Evolutionary conservation across 2,113 vertebrate genomes (phyloP), one percentile per base, ranked within the genome.

Genomic region (Telmatochromis sp.): DNA sequence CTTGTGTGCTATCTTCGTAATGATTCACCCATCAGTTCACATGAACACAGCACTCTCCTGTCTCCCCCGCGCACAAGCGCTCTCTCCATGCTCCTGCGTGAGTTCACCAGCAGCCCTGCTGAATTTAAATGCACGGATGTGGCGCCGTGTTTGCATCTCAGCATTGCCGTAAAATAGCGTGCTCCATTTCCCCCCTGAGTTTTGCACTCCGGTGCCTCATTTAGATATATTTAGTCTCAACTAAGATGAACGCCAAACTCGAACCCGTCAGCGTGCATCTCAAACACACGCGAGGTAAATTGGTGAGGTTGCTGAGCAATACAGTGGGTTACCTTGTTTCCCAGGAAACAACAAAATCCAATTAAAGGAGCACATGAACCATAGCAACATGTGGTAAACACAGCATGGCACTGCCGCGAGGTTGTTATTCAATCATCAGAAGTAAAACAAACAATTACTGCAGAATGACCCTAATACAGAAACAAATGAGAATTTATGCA

Each of bases 371-470:
- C 89, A 92, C 84, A 53, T 87, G 90, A 94, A 95, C 93, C 95
- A 88, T 92, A 83, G 92, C 92, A 93, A 95, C 92, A 96, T 92
- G 94, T 94, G 93, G 93, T 90, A 93, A 95, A 94, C 90, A 92
- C 91, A 88, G 89, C 92, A 88, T 89, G 91, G 93, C 93, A 86
- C 57, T 33, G 87, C 93, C 82, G 70, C 75, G 4, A 92, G 92
- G 84, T 87, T 93, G 88, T 94, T 93, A 92, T 94, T 95, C 93
- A 90, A 88, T 94, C 94, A 94, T 84, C 87, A 92, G 86, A 94
- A 94, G 87, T 93, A 93, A 93, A 94, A 94, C 92, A 95, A 94
- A 95, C 91, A 95, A 93, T 95, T 93, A 92, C 89, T 88, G 92
- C 88, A 90, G 90, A 92, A 89, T 94, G 93, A 96, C 94, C 93